Conservation (phyloP, 2,888 invertebrate species). For the Rotaria magnacalcarata region DNA sequence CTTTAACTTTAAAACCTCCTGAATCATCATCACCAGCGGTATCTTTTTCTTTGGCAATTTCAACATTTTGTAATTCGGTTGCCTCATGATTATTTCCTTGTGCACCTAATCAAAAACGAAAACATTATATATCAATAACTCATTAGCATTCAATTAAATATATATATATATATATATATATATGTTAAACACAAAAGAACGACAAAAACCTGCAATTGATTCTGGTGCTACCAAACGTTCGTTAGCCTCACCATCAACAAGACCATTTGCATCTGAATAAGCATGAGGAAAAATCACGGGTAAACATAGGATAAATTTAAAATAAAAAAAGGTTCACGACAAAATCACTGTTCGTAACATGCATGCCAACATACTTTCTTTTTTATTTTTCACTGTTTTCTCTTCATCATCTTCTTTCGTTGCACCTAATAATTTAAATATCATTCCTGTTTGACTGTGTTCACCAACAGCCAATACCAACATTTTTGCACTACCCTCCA, state of each 20-base stretch:
- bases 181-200: neutral
- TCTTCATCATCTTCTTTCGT: constrained; percentile 67
- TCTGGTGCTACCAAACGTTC: neutral
- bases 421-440: constrained; percentile 92
- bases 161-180: too few species aligned
- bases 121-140: neutral
- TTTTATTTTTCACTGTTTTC: neutral
- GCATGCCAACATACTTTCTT: neutral
- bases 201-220: neutral
- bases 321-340: neutral
- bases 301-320: neutral
- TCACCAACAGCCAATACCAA: constrained; percentile 93
- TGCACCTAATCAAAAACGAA: neutral
- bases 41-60: neutral
- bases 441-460: constrained; percentile 97
- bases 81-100: neutral
- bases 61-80: neutral
- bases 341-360: neutral
- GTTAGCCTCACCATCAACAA: neutral
- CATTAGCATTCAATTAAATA: too few species aligned
- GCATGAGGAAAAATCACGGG: too few species aligned
- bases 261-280: neutral
- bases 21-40: neutral
- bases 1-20: constrained; percentile 56
- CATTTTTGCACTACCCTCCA: constrained; percentile 99